Conservation (phyloP, 2,113 vertebrate genomes). For the Macquaria australasica region DNA sequence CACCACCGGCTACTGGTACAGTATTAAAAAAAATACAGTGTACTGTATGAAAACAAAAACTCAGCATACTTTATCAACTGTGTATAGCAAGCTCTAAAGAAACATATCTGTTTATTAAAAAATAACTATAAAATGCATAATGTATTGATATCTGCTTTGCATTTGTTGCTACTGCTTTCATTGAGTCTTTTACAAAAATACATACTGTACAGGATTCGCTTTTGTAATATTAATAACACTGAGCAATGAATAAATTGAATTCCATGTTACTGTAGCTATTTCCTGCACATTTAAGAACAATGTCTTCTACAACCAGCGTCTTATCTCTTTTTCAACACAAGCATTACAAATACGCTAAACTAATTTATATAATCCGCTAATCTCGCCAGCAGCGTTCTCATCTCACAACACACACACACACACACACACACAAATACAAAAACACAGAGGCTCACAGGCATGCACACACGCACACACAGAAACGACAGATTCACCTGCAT, state of each 20-base stretch:
- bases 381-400: conserved; percentile 47
- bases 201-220: neutral
- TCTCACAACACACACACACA: conserved; percentile 17
- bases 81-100: neutral
- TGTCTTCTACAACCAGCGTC: conserved; percentile 18
- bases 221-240: conserved; percentile 32
- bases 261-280: conserved; percentile 16
- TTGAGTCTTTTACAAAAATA: conserved; percentile 2
- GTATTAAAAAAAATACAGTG: neutral
- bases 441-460: neutral
- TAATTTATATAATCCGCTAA: conserved; percentile 67
- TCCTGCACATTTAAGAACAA: conserved; percentile 47
- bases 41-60: neutral
- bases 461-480: neutral
- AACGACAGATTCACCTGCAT: neutral
- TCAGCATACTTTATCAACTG: neutral
- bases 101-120: neutral
- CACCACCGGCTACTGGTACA: neutral
- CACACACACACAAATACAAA: neutral
- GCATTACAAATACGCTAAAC: conserved; percentile 60
- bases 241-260: conserved; percentile 35
- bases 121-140: neutral
- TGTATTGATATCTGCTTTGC: neutral
- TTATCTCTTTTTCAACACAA: conserved; percentile 50
- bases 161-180: neutral